Percentiles rank a stretch among this genome's conserved stretches.
Evolutionary conservation across 30 jellyfish, hydroid and myxozoan species (phyloP).

Genomic region (Chrysaora quinquecirrha): DNA sequence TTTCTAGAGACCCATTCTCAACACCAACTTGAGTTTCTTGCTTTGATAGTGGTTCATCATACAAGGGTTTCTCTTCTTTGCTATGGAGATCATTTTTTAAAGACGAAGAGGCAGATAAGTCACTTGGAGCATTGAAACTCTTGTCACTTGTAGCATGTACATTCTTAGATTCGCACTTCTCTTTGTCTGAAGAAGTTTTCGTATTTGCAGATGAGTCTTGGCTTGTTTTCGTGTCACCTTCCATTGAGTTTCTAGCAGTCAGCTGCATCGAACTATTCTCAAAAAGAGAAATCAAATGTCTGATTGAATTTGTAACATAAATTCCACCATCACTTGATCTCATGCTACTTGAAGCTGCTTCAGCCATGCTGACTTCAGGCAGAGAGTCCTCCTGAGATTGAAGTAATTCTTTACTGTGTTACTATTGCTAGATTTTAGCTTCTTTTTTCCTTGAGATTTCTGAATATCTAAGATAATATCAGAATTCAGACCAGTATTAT

Average conservation of each 20-base stretch:
- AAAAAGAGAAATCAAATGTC: constrained; percentile 30
- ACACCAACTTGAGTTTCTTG: not conserved
- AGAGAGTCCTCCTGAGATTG: no score
- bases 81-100: no score
- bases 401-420: no score
- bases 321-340: no score
- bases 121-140: no score
- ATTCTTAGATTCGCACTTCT: not conserved
- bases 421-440: constrained; percentile 10
- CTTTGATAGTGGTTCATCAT: not conserved
- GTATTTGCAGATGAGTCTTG: not conserved
- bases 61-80: no score
- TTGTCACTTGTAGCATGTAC: no score
- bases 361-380: no score
- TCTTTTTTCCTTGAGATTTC: not conserved
- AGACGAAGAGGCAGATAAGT: no score
- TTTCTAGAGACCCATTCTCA: not conserved
- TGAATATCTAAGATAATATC: constrained; percentile 45
- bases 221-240: not conserved
- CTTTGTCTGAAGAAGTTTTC: not conserved
- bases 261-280: constrained; percentile 36
- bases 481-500: constrained; percentile 20
- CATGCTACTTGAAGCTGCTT: no score
- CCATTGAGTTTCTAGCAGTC: constrained; percentile 54
- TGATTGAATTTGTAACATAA: constrained; percentile 2